phyloP scores from a whole-genome alignment of 2,888 invertebrate genomes.

The Pyrochroa serraticornis region DNA sequence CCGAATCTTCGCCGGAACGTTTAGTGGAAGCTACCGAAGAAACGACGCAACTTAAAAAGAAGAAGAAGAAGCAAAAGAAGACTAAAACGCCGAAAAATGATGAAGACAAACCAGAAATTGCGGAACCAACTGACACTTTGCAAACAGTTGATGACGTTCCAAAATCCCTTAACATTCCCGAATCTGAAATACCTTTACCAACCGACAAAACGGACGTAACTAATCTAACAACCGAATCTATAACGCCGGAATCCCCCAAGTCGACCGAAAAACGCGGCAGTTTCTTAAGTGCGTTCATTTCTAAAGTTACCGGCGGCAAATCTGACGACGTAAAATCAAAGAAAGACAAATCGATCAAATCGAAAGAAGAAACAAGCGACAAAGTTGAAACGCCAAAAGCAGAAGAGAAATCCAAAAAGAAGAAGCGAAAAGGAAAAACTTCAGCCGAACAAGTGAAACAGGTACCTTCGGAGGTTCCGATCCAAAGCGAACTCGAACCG shows the following conservation, averaged over 20 bases:
- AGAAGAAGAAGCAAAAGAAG: conserved; percentile 24
- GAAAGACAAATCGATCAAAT: conserved; percentile 27
- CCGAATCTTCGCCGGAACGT: conserved; percentile 19
- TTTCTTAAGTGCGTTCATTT: conserved; percentile 30
- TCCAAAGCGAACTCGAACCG: not conserved
- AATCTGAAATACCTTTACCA: too few species aligned
- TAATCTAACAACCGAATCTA: not conserved
- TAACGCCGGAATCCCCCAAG: conserved; percentile 11
- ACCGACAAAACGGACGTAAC: too few species aligned
- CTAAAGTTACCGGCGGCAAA: conserved; percentile 30
- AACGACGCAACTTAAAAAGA: too few species aligned
- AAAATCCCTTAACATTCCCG: too few species aligned
- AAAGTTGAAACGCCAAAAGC: not conserved
- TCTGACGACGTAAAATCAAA: conserved; percentile 25
- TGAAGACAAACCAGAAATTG: not conserved
- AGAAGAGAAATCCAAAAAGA: conserved; percentile 19
- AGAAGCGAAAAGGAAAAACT: conserved; percentile 20
- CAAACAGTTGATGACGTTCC: too few species aligned
- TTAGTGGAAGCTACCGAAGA: conserved; percentile 14
- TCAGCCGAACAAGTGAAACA: conserved; percentile 1
- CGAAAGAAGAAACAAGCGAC: conserved; percentile 25
- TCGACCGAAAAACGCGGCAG: conserved; percentile 9
- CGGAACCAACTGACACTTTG: not conserved
- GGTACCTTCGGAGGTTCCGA: not conserved
- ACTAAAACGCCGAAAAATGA: conserved; percentile 8